phyloP scores from a whole-genome alignment of 2,113 vertebrate genomes.

The Camarhynchus parvulus region DNA sequence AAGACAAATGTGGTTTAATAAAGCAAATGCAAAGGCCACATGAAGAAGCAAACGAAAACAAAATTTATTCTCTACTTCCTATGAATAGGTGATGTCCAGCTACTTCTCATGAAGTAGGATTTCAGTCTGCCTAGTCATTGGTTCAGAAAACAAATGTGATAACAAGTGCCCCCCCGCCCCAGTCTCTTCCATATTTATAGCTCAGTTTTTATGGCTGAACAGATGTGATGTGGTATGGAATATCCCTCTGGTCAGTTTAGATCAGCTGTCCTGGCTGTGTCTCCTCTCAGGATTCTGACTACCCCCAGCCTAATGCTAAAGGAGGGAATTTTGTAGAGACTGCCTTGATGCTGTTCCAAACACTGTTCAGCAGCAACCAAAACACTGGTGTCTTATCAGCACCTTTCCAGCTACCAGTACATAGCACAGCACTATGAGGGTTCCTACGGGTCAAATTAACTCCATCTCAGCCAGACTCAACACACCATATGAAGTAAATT shows the following conservation, averaged over 20 bases:
- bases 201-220: neutral
- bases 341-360: neutral
- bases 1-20: neutral
- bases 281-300: neutral
- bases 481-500: neutral
- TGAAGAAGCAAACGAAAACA: neutral
- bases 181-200: neutral
- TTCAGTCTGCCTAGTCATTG: neutral
- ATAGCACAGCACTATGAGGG: neutral
- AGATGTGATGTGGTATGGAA: neutral
- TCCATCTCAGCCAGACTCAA: neutral
- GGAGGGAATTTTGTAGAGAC: too few relatives aligned
- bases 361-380: neutral
- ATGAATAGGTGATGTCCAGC: neutral
- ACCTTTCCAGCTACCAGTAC: neutral
- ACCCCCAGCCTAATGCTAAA: too few relatives aligned
- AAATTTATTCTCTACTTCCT: neutral
- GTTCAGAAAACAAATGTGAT: neutral
- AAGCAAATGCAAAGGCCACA: neutral
- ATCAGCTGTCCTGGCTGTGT: neutral
- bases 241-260: neutral
- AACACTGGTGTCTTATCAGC: neutral
- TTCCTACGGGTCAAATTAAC: neutral
- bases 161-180: fast-evolving
- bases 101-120: neutral